A percentile compares a stretch with the other conserved stretches of the same genome.
phyloP scores from a whole-genome alignment of 2,113 vertebrate genomes.

The Paramisgurnus dabryanus region DNA sequence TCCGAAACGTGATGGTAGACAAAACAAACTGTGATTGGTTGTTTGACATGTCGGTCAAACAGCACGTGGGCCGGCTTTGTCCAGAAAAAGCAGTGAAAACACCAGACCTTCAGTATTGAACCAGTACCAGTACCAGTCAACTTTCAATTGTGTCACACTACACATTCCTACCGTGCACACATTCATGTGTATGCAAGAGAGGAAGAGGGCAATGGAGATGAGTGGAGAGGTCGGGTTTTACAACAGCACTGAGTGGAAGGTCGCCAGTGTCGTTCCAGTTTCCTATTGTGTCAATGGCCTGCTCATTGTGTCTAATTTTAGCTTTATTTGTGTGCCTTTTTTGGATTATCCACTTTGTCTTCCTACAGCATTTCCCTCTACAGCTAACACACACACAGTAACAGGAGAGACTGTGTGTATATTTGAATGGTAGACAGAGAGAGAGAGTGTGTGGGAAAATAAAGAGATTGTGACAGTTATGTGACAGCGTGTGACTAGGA shows the following conservation, averaged over 20 bases:
- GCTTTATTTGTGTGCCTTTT: constrained; percentile 17
- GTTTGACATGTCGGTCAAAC: no score
- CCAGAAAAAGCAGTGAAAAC: no score
- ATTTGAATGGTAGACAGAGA: neutral
- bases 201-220: constrained; percentile 17
- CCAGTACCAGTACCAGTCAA: no score
- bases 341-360: constrained; percentile 52
- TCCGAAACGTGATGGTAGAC: no score
- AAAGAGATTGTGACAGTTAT: neutral
- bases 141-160: neutral
- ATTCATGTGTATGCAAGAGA: neutral
- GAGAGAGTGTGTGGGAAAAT: neutral
- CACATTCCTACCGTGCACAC: neutral
- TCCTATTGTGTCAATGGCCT: constrained; percentile 27
- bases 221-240: neutral
- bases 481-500: constrained; percentile 13
- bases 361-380: constrained; percentile 33
- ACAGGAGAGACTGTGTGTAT: constrained; percentile 22
- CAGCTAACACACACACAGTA: constrained; percentile 22
- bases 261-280: constrained; percentile 37
- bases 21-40: no score
- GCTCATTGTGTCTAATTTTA: constrained; percentile 41
- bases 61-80: no score
- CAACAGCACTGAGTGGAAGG: constrained; percentile 4
- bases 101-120: no score